Conservation (phyloP, 2,113 vertebrate genomes). For the Copsychus sechellarum region DNA sequence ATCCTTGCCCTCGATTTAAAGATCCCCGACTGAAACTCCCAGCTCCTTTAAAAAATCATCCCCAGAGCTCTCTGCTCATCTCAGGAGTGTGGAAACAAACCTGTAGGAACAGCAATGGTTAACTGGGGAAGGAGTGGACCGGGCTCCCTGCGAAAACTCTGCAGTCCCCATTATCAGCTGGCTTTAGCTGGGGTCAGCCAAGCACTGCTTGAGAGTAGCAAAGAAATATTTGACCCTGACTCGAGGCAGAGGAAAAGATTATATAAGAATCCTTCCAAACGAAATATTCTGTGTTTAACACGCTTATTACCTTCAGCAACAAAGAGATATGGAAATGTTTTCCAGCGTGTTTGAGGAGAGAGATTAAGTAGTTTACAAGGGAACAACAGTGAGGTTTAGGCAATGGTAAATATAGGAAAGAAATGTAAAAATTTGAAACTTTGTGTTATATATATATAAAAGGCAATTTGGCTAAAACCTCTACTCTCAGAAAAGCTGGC, state of each 20-base stretch:
- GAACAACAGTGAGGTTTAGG: neutral
- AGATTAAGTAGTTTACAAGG: neutral
- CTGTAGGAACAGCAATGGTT: neutral
- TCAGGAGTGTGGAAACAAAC: neutral
- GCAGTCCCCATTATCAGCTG: neutral
- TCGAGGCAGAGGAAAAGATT: slow-evolving; percentile 6
- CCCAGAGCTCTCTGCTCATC: neutral
- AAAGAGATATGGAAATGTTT: neutral
- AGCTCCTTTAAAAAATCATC: neutral
- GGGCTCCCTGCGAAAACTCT: neutral
- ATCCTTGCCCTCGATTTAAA: neutral
- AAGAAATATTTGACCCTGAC: slow-evolving; percentile 36
- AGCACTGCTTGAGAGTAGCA: neutral
- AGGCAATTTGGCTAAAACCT: neutral
- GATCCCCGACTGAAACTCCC: neutral
- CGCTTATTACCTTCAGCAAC: neutral
- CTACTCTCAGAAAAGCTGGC: neutral
- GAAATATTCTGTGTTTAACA: neutral
- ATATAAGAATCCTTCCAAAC: neutral
- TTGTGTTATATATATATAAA: neutral
- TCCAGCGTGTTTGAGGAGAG: neutral
- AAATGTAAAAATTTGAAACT: neutral
- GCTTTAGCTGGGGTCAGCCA: slow-evolving; percentile 19
- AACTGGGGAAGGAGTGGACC: neutral
- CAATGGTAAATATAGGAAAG: neutral